These are phyloP conservation scores for Standfussiana lucernea DNA, from an alignment of 2,888 invertebrate species.

Conservation along the genomic window DNA sequence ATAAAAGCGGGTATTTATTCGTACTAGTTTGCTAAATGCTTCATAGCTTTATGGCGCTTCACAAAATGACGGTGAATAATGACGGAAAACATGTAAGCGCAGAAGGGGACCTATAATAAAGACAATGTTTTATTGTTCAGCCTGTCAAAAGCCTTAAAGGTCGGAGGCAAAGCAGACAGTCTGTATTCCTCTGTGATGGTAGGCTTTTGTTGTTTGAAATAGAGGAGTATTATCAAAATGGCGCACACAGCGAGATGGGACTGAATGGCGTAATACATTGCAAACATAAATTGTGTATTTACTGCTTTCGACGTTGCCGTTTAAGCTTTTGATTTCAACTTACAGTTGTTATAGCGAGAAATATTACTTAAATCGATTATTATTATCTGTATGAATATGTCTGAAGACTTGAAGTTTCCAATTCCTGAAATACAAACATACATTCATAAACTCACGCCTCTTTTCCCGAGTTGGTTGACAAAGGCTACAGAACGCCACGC, in stretches of 20 bases:
- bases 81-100: constrained; percentile 42
- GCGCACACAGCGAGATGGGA: constrained; percentile 59
- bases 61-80: constrained; percentile 50
- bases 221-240: constrained; percentile 66
- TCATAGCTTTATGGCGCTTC: constrained; percentile 14
- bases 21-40: constrained; percentile 12
- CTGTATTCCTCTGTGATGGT: constrained; percentile 58
- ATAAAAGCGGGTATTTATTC: constrained; percentile 28
- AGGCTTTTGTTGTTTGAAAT: constrained; percentile 68
- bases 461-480: constrained; percentile 51
- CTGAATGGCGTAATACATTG: constrained; percentile 62
- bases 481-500: constrained; percentile 56
- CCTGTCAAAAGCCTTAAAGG: constrained; percentile 66
- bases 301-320: constrained; percentile 8
- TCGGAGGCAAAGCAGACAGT: constrained; percentile 48
- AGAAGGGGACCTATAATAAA: constrained; percentile 43
- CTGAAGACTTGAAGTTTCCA: not conserved
- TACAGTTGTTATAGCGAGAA: not conserved
- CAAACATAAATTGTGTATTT: constrained; percentile 51
- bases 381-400: not conserved
- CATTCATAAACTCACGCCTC: constrained; percentile 49
- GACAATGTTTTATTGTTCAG: constrained; percentile 66
- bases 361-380: not conserved
- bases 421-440: constrained; percentile 48
- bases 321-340: constrained; percentile 15